Conservation (phyloP, 2,113 vertebrate genomes). For the Tapirus terrestris region DNA sequence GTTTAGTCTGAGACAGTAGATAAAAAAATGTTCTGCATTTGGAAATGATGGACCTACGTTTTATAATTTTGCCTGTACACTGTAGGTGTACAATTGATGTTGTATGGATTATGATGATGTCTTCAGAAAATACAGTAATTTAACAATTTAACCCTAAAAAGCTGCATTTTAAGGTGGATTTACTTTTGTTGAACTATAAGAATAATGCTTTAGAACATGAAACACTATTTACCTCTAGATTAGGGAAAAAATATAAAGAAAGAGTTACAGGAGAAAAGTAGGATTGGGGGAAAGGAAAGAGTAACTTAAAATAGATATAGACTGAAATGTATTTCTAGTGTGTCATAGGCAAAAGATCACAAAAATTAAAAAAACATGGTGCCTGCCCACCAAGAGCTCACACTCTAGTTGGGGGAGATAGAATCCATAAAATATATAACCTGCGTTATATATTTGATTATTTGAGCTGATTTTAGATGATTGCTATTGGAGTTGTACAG, state of each 20-base stretch:
- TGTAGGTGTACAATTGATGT: not conserved
- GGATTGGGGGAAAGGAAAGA: not conserved
- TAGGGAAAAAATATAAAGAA: not conserved
- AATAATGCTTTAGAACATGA: not conserved
- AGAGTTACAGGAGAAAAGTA: not conserved
- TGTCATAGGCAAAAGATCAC: not conserved
- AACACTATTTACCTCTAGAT: not conserved
- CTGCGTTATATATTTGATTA: not conserved
- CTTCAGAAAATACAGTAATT: conserved; percentile 17
- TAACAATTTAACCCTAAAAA: conserved; percentile 4
- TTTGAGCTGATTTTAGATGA: not conserved
- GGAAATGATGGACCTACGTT: not conserved
- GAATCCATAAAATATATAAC: not conserved
- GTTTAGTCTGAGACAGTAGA: not conserved
- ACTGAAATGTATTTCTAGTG: not conserved
- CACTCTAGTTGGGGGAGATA: not conserved
- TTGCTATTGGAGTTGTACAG: not conserved
- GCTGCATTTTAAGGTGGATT: not conserved
- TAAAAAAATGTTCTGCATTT: not conserved
- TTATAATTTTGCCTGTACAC: conserved; percentile 22
- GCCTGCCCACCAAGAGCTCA: not conserved
- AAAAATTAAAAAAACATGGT: not conserved
- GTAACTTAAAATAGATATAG: not conserved
- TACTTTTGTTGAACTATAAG: conserved; percentile 33
- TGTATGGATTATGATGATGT: not conserved